Base-by-base conservation (phyloP, 2,888 invertebrate genomes). In the Synanthedon formicaeformis region DNA sequence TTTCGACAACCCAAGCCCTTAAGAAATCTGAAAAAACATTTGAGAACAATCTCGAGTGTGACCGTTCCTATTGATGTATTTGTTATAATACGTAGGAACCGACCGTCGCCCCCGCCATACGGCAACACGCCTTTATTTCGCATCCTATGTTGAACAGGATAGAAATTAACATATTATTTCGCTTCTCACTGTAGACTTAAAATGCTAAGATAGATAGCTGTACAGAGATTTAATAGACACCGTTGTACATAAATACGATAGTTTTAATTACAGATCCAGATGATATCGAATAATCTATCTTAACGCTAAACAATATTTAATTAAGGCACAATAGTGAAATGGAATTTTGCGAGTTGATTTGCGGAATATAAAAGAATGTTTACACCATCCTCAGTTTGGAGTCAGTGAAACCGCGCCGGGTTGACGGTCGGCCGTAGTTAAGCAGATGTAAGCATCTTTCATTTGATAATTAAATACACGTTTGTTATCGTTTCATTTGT, bases 401-500 rank as follows among this genome's bases (percentile, higher is more conserved):
- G 78, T 86, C 67, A 49, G 71, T 48, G 61, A 51, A 61, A 63
- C 77, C 78, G 74, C 74, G 81, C 81, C 59, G 69, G 73, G 75
- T 63, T 64, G 76, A 63, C 81, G 82, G 84, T 66, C 79, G 80
- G 84, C 73, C 71, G 63, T 86, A 87, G 84, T 76, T 85, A 86
- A 86, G 86, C 85, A 78, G 81, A 78, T 79, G 74, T 87, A 87
- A 87, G 85, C 84, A 83, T 79, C 78, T 76, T 85, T 85, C 69
- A 77, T 84, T 87, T 87, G 68, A 71, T 78, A 83, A 34, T 34
- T 34, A 34, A 34, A 78, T 84, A 86, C 80, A 85, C 76, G 73
- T 84, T 81, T 86, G 87, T 87, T 87, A 85, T 77, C 76, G 85
- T 85, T 87, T 87, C 57, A 78, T 87, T 87, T 86, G 78, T 86